A percentile compares a stretch with the other conserved stretches of the same genome.
phyloP scores from a whole-genome alignment of 2,888 invertebrate genomes.

The Reticulitermes lucifugus region DNA sequence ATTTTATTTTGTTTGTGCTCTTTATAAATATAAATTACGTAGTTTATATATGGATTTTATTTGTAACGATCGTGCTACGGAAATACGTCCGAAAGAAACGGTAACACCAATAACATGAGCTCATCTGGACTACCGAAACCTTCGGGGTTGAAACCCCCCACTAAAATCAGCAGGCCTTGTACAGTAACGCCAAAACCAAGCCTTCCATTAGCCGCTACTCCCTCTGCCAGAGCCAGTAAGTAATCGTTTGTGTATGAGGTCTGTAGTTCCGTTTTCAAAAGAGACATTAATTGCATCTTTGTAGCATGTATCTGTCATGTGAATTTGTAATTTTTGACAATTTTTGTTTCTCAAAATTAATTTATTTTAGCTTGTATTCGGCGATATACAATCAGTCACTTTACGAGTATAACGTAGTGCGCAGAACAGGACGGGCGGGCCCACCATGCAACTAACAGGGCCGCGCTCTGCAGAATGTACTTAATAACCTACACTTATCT shows the following conservation, averaged over 20 bases:
- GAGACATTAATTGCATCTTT: neutral
- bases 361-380: no score
- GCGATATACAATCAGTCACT: no score
- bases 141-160: conserved; percentile 73
- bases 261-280: neutral
- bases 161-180: conserved; percentile 76
- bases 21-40: neutral
- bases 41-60: neutral
- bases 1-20: neutral
- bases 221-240: conserved; percentile 62
- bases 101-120: conserved; percentile 17
- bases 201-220: conserved; percentile 71
- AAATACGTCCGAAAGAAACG: conserved; percentile 10
- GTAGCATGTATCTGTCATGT: neutral
- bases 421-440: no score
- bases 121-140: conserved; percentile 62
- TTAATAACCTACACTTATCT: no score
- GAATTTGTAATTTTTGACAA: neutral
- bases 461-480: no score
- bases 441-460: no score
- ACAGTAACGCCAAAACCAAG: conserved; percentile 74
- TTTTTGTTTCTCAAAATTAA: no score
- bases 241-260: conserved; percentile 46
- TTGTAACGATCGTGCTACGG: neutral
- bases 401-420: no score